Base-by-base conservation (phyloP, 2,888 invertebrate species). In the Chrysotoxum bicinctum region DNA sequence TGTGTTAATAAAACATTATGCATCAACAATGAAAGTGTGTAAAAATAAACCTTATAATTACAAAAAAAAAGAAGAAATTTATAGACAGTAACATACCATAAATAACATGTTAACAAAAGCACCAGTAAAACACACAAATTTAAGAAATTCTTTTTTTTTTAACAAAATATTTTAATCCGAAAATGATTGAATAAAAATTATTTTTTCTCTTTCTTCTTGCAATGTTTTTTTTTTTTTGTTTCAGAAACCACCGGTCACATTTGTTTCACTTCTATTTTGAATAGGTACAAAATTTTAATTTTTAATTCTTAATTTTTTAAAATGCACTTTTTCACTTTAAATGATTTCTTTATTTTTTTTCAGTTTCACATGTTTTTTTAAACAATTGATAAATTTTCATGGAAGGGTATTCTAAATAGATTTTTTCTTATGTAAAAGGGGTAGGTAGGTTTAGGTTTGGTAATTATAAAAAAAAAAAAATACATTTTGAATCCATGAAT, bases 31-130 rank as follows among this genome's bases (percentile, higher is more conserved):
- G 30, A 74, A 75, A 45, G 48, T 66, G 66, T 9, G 21, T 50
- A 66, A 66, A 66, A 66, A 50, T 66, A 66, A 48, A 66, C 12
- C 26, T 66, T 66, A 56, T 32, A 32, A 16, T 54, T 26, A 23
- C 58, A 74, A 73, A 26, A 45, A 62, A 74, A 60, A 32, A 73
- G 48, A 45, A 58, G 0, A 76, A 68, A 76, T 73, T 80, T 81
- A 85, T 76, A 23, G 62, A 54, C 81, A 62, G 69, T 60, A 85
- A 85, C 85, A 81, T 85, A 85, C 85, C 85, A 85, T 85, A 85
- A 85, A 85, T 76, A 73, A 85, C 60, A 66, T 79, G 76, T 85
- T 76, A 81, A 85, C 81, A 85, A 85, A 77, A 85, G 80, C 81
- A 80, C 81, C 85, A 68, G 80, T 69, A 73, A 77, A 68, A 85